phyloP scores from a whole-genome alignment of 2,797 vertebrate genomes.

The Bradypodion ventrale region DNA sequence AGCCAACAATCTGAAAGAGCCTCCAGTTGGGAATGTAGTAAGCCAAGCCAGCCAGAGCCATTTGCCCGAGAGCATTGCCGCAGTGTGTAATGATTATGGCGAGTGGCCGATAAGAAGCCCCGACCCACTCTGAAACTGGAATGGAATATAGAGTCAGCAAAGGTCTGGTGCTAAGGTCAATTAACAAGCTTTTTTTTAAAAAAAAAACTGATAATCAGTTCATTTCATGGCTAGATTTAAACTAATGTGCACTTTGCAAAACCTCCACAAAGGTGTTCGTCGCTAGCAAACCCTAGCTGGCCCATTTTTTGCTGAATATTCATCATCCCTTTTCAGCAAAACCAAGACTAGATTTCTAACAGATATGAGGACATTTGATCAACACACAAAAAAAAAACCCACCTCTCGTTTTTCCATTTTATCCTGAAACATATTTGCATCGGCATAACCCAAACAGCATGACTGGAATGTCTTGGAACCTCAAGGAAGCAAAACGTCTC shows the following conservation, averaged over 20 bases:
- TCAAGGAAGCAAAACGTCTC: too few relatives aligned
- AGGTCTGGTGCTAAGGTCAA: too few relatives aligned
- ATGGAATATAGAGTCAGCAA: fast-evolving
- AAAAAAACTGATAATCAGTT: background rate
- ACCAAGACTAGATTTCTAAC: too few relatives aligned
- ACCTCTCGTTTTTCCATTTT: too few relatives aligned
- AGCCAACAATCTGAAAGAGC: constrained; percentile 78
- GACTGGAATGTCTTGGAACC: too few relatives aligned
- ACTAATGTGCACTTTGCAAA: background rate
- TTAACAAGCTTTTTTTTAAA: too few relatives aligned
- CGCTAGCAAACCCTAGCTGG: background rate
- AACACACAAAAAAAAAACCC: too few relatives aligned
- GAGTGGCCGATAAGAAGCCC: constrained; percentile 77
- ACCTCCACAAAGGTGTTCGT: background rate
- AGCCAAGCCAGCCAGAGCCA: constrained; percentile 79
- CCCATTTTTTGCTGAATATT: background rate
- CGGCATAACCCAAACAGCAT: too few relatives aligned
- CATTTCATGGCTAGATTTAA: background rate
- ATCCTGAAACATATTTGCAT: too few relatives aligned
- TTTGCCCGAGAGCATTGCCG: constrained; percentile 71
- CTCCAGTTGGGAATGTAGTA: constrained; percentile 83
- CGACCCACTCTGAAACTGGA: constrained; percentile 87
- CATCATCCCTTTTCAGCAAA: background rate
- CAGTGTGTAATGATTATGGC: constrained; percentile 78
- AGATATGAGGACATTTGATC: too few relatives aligned